phyloP scores from a whole-genome alignment of 2,113 vertebrate species.

The Cepphus grylle region DNA sequence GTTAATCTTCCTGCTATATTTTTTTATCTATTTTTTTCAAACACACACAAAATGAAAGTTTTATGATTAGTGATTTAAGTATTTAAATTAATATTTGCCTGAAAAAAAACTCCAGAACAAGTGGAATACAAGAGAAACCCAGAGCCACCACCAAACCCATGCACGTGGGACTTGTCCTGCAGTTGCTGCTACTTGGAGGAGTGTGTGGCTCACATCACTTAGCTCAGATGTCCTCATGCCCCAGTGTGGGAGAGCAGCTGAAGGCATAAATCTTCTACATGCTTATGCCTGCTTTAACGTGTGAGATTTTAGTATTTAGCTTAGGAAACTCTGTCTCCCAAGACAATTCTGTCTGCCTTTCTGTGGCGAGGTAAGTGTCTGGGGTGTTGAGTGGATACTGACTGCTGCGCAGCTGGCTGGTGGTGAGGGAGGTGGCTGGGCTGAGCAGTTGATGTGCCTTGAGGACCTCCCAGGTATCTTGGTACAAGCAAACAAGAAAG shows the following conservation, averaged over 20 bases:
- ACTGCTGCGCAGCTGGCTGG: neutral
- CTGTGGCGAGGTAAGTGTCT: neutral
- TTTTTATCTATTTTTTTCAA: neutral
- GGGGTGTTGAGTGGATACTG: neutral
- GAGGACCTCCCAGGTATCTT: neutral
- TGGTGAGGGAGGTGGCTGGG: neutral
- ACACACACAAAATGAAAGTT: neutral
- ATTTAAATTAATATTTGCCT: neutral
- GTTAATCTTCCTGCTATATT: neutral
- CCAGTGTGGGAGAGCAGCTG: neutral
- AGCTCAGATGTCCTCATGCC: accelerated
- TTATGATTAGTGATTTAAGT: neutral
- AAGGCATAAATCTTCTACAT: neutral
- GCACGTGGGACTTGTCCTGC: accelerated
- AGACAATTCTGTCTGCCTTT: too few relatives aligned
- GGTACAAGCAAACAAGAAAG: neutral
- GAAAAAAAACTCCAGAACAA: neutral
- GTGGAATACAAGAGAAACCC: neutral
- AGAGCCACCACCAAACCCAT: neutral
- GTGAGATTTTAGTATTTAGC: neutral
- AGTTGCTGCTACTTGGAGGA: neutral
- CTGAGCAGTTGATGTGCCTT: neutral
- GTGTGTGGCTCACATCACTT: neutral
- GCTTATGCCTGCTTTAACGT: neutral
- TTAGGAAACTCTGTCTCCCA: neutral